Conservation (phyloP, 1,140 invertebrate genomes). For the Delia radicum region DNA sequence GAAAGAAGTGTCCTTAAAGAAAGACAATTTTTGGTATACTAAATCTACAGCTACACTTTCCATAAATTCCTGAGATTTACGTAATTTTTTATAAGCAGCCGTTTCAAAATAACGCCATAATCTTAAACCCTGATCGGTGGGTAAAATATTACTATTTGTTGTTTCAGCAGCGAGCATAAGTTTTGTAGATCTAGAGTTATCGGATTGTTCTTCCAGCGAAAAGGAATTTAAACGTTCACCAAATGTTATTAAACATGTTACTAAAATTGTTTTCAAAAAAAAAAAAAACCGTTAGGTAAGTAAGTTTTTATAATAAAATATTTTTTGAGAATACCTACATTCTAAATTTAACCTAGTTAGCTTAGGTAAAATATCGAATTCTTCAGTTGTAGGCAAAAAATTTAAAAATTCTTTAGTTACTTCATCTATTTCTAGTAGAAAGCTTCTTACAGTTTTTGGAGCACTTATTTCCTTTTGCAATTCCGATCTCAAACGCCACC, state of each 20-base stretch:
- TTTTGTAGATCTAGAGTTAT: slow-evolving; percentile 64
- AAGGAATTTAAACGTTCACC: slow-evolving; percentile 69
- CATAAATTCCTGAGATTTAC: slow-evolving; percentile 69
- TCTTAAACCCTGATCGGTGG: slow-evolving; percentile 73
- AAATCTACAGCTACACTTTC: slow-evolving; percentile 73
- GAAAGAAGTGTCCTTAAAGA: slow-evolving; percentile 51
- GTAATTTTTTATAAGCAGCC: slow-evolving; percentile 70
- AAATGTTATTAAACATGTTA: slow-evolving; percentile 70
- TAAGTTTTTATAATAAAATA: background rate
- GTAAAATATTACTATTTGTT: slow-evolving; percentile 69
- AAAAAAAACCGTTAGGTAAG: background rate
- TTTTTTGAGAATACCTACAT: slow-evolving; percentile 60
- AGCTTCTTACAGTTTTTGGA: slow-evolving; percentile 67
- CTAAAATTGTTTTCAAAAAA: slow-evolving; percentile 59
- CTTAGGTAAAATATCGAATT: slow-evolving; percentile 67
- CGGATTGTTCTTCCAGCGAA: slow-evolving; percentile 59
- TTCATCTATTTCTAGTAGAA: slow-evolving; percentile 64
- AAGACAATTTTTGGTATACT: slow-evolving; percentile 61
- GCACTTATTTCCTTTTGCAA: slow-evolving; percentile 80
- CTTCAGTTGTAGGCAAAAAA: slow-evolving; percentile 40
- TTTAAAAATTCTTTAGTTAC: slow-evolving; percentile 69
- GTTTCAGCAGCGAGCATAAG: slow-evolving; percentile 71
- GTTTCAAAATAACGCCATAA: slow-evolving; percentile 75
- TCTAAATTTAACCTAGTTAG: slow-evolving; percentile 77
- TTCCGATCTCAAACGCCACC: slow-evolving; percentile 74